Base-by-base conservation (phyloP, 1,140 invertebrate species). In the Ctenoplectra terminalis region DNA sequence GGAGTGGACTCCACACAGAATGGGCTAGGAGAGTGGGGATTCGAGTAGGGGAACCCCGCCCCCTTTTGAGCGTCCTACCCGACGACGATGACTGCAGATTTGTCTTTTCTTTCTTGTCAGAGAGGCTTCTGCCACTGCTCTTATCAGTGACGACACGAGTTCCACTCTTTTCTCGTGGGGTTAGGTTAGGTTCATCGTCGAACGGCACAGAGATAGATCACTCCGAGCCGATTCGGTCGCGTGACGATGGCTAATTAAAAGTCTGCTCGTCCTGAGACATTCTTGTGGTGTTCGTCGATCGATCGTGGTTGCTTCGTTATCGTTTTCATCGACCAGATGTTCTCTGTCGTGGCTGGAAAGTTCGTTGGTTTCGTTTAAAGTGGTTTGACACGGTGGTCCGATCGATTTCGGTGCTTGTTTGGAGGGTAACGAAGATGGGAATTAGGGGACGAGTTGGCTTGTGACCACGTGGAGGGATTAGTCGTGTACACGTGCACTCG, bases 1-100 rank as follows among this genome's bases (percentile, higher is more conserved):
- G 90, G 85, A 90, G 91, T 90, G 89, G 90, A 85, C 76, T 81
- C 40, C 37, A 79, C 63, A 66, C 73, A 73, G 74, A 81, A 78
- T 73, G 71, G 54, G 54, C 52, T 37, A 46, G 52, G 61, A 17
- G 54, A 63, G 60, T n/a, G 77, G 60, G 74, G 85, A 17, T 67
- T 76, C 69, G 85, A 84, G 73, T 58, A 60, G 73, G 52, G 48
- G 72, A 84, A 87, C 73, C 82, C 74, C 85, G 70, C 85, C 85
- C 74, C 70, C 82, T 84, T 84, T 78, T 78, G 73, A 77, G 58
- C 67, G 52, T 71, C 56, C 63, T 77, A 15, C 67, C 43, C 48
- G 15, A 84, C 85, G 61, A 69, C 74, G 82, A 87, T 87, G 82
- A 84, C 74, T 84, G 82, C 78, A 81, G 82, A 87, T 87, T 87